Base-by-base conservation (phyloP, 2,797 vertebrate species). In the Orientallactaga sibirica region DNA sequence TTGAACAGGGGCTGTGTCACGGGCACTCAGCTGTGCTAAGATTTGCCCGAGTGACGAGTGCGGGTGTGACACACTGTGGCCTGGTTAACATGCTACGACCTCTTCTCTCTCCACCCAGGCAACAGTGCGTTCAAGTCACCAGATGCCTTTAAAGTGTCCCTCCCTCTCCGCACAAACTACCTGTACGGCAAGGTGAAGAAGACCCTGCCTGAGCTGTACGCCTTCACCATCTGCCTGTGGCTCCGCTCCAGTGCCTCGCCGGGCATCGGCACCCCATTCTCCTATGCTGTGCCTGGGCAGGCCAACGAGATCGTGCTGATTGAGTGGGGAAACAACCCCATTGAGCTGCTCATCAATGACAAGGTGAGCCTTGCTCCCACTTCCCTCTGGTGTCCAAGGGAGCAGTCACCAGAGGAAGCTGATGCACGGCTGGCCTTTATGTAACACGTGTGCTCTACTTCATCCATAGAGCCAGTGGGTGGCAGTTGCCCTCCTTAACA, bases 221-320 rank as follows among this genome's bases (percentile, higher is more conserved):
- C 99, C 85, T 99, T 99, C 96, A 99, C 99, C 3, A 98, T 99
- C 62, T 99, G 99, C 97, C 98, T 99, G 99, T 99, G 99, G 99
- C 98, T 99, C 92, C 99, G 99, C 90, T 99, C 99, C 62, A 99
- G 99, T 0, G 99, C 99, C 74, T 99, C 99, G 0, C 99, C 99
- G 0, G 99, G 99, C 29, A 99, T 99, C 6, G 99, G 99, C 87
- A 99, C 99, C 10, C 99, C 99, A 0, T 99, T 99, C 97, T 99
- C 99, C 0, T 99, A 99, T 0, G 99, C 99, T 0, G 99, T 99
- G 73, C 99, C 99, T 0, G 99, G 99, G 58, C 99, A 99, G 96
- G 99, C 99, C 95, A 99, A 99, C 11, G 99, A 99, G 98, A 99
- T 99, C 0, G 99, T 99, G 94, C 98, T 99, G 86, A 99, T 99